Evolutionary conservation across 2,888 invertebrate species (phyloP).

Genomic region (Smittia aterrima): DNA sequence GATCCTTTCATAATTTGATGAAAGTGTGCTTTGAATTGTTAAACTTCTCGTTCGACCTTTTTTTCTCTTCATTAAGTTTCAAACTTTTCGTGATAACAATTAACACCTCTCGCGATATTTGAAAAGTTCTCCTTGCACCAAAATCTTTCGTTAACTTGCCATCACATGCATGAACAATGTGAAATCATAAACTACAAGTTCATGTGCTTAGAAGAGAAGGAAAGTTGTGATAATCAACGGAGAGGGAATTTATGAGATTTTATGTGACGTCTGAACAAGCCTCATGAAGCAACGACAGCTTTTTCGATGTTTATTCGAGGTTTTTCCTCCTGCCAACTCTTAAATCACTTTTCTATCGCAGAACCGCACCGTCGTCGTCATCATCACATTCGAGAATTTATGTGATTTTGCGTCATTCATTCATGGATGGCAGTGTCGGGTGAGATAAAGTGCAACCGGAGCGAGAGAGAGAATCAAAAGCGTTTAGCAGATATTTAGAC

Average conservation of each 20-base stretch:
- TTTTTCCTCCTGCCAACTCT: not conserved
- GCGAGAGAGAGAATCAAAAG: not conserved
- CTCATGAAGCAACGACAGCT: constrained; percentile 25
- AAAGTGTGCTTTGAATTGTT: not conserved
- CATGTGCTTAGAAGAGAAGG: not conserved
- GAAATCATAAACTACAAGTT: not conserved
- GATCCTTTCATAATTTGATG: not conserved
- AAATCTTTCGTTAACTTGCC: not conserved
- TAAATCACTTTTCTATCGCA: constrained; percentile 19
- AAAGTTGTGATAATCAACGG: constrained; percentile 18
- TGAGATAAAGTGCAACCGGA: constrained; percentile 5
- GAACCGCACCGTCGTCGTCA: constrained; percentile 25
- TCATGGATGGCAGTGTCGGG: not conserved
- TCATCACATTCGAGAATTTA: constrained; percentile 31
- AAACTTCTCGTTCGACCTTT: too few relatives aligned
- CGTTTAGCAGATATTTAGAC: not conserved
- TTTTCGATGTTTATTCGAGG: constrained; percentile 28
- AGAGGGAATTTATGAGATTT: constrained; percentile 28
- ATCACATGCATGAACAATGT: not conserved
- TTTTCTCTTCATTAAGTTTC: not conserved
- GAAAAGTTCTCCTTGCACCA: not conserved
- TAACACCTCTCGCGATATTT: not conserved
- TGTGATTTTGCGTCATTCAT: constrained; percentile 40
- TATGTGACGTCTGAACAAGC: not conserved
- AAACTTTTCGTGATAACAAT: not conserved